A percentile compares a stretch with the other conserved stretches of the same genome.
Evolutionary conservation across 2,113 vertebrate species (phyloP).

Genomic region (Clupea harengus): DNA sequence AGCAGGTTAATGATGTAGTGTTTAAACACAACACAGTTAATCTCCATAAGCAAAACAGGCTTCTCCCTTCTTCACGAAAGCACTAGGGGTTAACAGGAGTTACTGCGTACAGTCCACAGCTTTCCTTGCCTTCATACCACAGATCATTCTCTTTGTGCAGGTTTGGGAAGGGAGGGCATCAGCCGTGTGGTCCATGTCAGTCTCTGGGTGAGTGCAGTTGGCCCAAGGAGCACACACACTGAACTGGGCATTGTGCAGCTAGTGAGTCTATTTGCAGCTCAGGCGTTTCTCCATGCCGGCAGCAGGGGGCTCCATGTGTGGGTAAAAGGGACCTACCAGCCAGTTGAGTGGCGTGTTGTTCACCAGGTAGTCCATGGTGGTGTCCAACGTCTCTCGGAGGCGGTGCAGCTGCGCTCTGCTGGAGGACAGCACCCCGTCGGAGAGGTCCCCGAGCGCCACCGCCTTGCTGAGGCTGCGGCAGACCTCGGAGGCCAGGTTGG

Average conservation of each 20-base stretch:
- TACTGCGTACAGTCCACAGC: neutral
- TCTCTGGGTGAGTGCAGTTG: neutral
- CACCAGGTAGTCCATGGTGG: conserved; percentile 80
- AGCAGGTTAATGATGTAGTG: neutral
- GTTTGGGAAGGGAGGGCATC: neutral
- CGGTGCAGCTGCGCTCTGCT: conserved; percentile 80
- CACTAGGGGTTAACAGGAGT: neutral
- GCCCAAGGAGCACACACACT: neutral
- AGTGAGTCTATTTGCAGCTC: neutral
- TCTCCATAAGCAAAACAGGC: neutral
- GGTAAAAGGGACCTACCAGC: conserved; percentile 81
- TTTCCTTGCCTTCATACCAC: neutral
- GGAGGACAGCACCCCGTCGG: conserved; percentile 72
- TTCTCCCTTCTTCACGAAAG: neutral
- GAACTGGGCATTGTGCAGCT: neutral
- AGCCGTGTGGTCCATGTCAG: neutral
- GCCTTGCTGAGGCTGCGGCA: conserved; percentile 75
- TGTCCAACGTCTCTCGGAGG: conserved; percentile 71
- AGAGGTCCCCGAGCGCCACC: conserved; percentile 74
- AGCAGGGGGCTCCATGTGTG: neutral
- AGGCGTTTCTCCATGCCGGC: neutral
- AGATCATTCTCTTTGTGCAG: neutral
- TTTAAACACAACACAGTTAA: neutral
- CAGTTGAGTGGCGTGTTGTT: conserved; percentile 91
- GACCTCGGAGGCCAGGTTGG: conserved; percentile 73